phyloP scores from a whole-genome alignment of 2,113 vertebrate genomes.

The Aspiorhynchus laticeps region DNA sequence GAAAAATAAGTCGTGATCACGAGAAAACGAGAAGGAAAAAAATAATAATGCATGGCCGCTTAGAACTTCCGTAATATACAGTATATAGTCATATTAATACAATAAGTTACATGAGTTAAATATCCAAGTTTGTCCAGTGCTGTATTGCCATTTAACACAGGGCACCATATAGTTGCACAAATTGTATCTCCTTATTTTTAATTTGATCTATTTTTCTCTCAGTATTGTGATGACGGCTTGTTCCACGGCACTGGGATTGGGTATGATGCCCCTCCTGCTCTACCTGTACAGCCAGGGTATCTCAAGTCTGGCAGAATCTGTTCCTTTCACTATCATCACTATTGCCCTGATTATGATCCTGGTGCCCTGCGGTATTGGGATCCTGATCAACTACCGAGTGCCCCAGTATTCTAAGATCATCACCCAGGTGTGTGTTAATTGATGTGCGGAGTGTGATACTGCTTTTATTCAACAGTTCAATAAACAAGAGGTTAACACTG shows the following conservation, averaged over 20 bases:
- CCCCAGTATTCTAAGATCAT: conserved; percentile 73
- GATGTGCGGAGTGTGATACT: neutral
- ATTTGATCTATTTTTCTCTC: conserved; percentile 10
- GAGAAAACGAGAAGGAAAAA: no score
- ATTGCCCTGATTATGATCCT: conserved; percentile 72
- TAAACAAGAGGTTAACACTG: neutral
- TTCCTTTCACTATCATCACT: conserved; percentile 78
- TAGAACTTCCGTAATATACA: no score
- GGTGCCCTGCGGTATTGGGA: conserved; percentile 75
- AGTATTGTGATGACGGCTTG: conserved; percentile 85
- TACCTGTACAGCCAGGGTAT: conserved; percentile 80
- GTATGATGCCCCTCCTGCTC: conserved; percentile 85
- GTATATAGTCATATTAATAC: no score
- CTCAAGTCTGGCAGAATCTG: conserved; percentile 63
- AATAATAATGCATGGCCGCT: no score
- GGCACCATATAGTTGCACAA: neutral
- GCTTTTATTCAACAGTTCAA: neutral
- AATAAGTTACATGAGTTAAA: neutral
- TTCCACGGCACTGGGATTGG: conserved; percentile 78
- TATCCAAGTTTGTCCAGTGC: neutral
- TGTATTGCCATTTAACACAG: neutral
- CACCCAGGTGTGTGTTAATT: conserved; percentile 77
- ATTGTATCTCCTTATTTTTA: neutral
- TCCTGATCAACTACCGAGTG: conserved; percentile 77
- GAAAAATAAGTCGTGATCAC: no score